Evolutionary conservation across 2,797 vertebrate species (phyloP).

Genomic region (Peromyscus attwateri): DNA sequence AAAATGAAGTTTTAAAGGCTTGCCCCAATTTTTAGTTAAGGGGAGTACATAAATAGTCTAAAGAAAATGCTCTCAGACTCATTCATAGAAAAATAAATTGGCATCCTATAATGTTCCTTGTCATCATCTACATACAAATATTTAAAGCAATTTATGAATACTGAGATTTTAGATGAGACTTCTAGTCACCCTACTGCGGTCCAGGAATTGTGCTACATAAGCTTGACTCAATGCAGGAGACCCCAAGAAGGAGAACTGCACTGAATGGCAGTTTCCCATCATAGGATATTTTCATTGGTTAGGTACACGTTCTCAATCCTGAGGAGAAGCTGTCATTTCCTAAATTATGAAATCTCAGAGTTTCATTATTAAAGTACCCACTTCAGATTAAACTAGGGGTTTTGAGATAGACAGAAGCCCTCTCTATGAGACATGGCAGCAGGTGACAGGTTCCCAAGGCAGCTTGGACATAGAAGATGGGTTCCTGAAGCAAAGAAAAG

Average conservation of each 20-base stretch:
- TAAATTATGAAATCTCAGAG: not conserved
- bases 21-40: not conserved
- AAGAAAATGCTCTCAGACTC: not conserved
- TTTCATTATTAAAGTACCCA: not conserved
- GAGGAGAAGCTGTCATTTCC: not conserved
- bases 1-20: not conserved
- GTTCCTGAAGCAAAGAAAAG: not conserved
- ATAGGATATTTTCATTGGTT: not conserved
- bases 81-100: not conserved
- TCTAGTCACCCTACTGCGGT: no score
- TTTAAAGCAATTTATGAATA: not conserved
- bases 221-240: not conserved
- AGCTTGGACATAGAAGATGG: not conserved
- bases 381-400: not conserved
- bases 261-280: not conserved
- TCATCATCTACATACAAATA: not conserved
- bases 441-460: not conserved
- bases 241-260: not conserved
- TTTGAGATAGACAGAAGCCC: not conserved
- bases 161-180: not conserved
- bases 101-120: not conserved
- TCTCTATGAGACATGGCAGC: accelerated
- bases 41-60: not conserved
- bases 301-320: no score
- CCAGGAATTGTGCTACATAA: not conserved